These are phyloP conservation scores for Steatornis caripensis DNA, from an alignment of 2,113 vertebrate species.

Conservation along the genomic window DNA sequence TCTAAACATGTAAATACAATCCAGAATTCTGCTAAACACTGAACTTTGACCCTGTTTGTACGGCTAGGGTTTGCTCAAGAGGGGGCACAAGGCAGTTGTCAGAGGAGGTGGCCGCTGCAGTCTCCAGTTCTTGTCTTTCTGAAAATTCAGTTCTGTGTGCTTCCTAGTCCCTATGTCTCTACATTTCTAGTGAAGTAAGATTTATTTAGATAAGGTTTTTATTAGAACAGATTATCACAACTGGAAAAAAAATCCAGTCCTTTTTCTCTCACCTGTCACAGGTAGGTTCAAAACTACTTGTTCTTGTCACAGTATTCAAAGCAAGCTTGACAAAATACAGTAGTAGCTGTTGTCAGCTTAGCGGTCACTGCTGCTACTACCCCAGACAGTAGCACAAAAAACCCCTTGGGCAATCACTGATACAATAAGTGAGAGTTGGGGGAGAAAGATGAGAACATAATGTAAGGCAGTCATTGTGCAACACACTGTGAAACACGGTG, in stretches of 20 bases:
- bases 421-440: neutral
- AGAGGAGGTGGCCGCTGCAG: neutral
- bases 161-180: neutral
- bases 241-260: neutral
- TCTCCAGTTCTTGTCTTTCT: neutral
- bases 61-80: neutral
- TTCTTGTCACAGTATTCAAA: neutral
- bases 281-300: neutral
- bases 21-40: neutral
- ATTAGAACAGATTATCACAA: neutral
- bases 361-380: neutral
- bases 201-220: neutral
- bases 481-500: fast-evolving
- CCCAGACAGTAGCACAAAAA: neutral
- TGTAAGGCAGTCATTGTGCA: neutral
- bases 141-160: neutral
- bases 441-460: neutral
- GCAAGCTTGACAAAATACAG: neutral
- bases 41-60: neutral
- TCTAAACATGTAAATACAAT: neutral
- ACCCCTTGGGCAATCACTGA: neutral
- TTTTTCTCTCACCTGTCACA: neutral
- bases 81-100: neutral
- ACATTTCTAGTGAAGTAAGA: neutral
- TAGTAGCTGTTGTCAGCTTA: neutral